Conservation (phyloP, 64 coral and sea anemone species). For the Cladopsammia gracilis region DNA sequence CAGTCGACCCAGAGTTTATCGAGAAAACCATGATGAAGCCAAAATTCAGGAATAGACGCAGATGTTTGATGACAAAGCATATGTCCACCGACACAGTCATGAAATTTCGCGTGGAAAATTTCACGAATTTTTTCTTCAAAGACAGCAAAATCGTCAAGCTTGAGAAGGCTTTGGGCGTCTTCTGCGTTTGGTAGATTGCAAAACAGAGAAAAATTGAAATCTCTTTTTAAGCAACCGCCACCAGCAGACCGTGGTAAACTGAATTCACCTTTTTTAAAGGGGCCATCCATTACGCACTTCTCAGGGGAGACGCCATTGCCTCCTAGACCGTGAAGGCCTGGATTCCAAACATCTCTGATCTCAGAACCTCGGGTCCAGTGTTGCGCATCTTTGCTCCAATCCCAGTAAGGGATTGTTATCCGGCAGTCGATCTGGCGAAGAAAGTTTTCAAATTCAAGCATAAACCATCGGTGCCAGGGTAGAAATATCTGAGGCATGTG, state of each 20-base stretch:
- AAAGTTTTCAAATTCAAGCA: slow-evolving; percentile 73
- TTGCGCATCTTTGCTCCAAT: slow-evolving; percentile 54
- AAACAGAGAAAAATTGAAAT: slow-evolving; percentile 29
- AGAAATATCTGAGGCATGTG: slow-evolving; percentile 82
- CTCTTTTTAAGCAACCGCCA: slow-evolving; percentile 79
- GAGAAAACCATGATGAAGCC: slow-evolving; percentile 77
- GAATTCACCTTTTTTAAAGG: slow-evolving; percentile 51
- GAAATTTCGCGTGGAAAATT: slow-evolving; percentile 63
- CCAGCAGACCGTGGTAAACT: slow-evolving; percentile 44
- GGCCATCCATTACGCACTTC: slow-evolving; percentile 62
- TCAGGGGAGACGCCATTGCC: slow-evolving; percentile 50
- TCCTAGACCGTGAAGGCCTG: slow-evolving; percentile 78
- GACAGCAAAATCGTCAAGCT: background rate
- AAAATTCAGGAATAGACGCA: slow-evolving; percentile 66
- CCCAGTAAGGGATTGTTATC: slow-evolving; percentile 77
- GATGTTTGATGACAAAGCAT: slow-evolving; percentile 51
- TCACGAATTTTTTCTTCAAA: slow-evolving; percentile 79
- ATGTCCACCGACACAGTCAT: slow-evolving; percentile 66
- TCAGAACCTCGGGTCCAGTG: slow-evolving; percentile 45
- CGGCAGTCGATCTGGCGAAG: slow-evolving; percentile 78
- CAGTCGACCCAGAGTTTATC: slow-evolving; percentile 82
- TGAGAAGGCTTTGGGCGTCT: background rate
- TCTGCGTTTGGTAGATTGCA: slow-evolving; percentile 36
- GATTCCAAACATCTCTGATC: slow-evolving; percentile 62
- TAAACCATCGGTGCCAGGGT: slow-evolving; percentile 88